phyloP scores from a whole-genome alignment of 2,113 vertebrate species.

The Chloropsis cyanopogon region DNA sequence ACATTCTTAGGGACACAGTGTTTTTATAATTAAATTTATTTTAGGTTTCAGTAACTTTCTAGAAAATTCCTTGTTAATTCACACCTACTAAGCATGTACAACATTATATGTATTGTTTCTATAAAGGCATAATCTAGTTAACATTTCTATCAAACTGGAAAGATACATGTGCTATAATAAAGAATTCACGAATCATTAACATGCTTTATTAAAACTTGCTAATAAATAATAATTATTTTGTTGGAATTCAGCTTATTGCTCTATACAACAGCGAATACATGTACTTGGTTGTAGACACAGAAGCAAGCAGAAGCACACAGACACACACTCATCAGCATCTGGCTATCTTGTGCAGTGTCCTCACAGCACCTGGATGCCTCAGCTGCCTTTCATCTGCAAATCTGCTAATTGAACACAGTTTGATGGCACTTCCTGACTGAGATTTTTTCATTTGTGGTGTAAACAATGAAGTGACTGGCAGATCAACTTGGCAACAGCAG shows the following conservation, averaged over 20 bases:
- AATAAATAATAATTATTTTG: background rate
- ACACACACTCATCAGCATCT: background rate
- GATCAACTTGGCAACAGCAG: background rate
- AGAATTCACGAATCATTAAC: background rate
- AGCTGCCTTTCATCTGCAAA: background rate
- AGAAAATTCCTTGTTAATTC: background rate
- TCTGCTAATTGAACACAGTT: background rate
- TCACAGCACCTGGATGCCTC: background rate
- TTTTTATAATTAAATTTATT: background rate
- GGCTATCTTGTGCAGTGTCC: background rate
- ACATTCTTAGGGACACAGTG: background rate
- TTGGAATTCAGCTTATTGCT: background rate
- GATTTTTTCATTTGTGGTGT: background rate
- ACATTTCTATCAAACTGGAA: background rate
- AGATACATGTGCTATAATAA: background rate
- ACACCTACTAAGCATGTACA: background rate
- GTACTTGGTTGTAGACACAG: background rate
- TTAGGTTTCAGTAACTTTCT: background rate
- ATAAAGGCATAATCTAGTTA: background rate
- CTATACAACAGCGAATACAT: background rate
- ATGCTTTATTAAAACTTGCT: background rate
- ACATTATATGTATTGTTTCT: background rate
- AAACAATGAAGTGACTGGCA: background rate
- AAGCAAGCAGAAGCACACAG: background rate
- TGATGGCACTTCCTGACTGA: background rate